Evolutionary conservation across 2,888 invertebrate species (phyloP), one percentile per base, ranked within the genome.

Genomic region (Alcis repandata): DNA sequence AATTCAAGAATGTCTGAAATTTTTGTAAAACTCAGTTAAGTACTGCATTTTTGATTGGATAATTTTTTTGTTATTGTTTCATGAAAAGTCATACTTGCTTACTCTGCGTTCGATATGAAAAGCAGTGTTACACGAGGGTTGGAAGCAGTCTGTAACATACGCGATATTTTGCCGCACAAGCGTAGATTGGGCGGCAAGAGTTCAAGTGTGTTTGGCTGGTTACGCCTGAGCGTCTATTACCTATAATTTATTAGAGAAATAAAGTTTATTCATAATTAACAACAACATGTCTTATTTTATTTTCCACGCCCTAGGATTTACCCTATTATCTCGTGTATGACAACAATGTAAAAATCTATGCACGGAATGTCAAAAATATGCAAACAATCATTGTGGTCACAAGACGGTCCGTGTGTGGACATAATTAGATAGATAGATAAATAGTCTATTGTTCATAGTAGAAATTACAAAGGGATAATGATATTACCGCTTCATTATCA

Each of bases 241-340:
- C 45, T 56, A 56, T 56, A 56, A 56, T 56, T 90, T 90, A 91
- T 90, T 87, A 85, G 91, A 92, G 90, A 86, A 93, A 92, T 92
- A 92, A 92, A 92, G 89, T 92, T 90, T 92, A 93, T 92, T 91
- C 87, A 89, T 92, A 89, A 89, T 89, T 90, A 84, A 81, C 76
- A 74, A 67, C 71, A 63, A 53, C 62, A 71, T 57, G 60, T 69
- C 61, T 68, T 67, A 71, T 72, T 71, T 70, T 38, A 36, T 22
- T 53, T 36, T 13, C n/a, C 7, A 32, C 10, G 10, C 1, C 49
- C 33, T 15, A 2, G 8, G 13, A 27, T 15, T 17, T 41, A 41
- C 7, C 15, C 40, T n/a, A 15, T 40, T 40, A 3, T 40, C 9
- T 17, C 6, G 9, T 41, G 15, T 8, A 4, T n/a, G n/a, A n/a